Evolutionary conservation across 1,140 invertebrate species (phyloP).

Genomic region (Ceratosolen fusciceps): DNA sequence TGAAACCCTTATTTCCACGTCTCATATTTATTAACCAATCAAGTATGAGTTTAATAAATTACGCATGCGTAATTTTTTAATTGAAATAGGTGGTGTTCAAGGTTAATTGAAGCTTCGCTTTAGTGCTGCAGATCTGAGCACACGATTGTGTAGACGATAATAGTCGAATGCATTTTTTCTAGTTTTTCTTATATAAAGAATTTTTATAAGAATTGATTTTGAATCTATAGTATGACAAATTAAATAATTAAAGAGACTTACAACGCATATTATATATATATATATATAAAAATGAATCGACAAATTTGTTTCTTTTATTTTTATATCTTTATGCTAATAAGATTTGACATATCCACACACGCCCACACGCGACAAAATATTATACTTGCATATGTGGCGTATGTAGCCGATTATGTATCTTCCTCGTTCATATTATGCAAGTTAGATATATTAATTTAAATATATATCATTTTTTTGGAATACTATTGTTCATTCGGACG

Average conservation of each 20-base stretch:
- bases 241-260: background rate
- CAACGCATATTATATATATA: too few relatives aligned
- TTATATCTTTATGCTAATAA: too few relatives aligned
- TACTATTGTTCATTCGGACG: slow-evolving; percentile 9
- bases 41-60: background rate
- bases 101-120: background rate
- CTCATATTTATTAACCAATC: background rate
- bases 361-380: background rate
- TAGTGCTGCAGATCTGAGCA: background rate
- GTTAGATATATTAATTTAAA: slow-evolving; percentile 8
- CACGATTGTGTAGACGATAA: slow-evolving; percentile 10
- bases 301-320: background rate
- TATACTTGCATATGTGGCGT: too few relatives aligned
- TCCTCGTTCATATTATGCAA: background rate
- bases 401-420: too few relatives aligned
- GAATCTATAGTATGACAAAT: background rate
- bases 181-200: background rate
- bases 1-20: too few relatives aligned
- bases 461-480: slow-evolving; percentile 9
- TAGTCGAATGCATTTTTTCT: background rate
- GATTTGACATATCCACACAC: background rate
- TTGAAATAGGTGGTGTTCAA: background rate
- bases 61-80: background rate
- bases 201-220: slow-evolving; percentile 1
- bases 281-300: background rate